A percentile compares a stretch with the other conserved stretches of the same genome.
Conservation (phyloP, 2,113 vertebrate species). For the Mohoua ochrocephala region DNA sequence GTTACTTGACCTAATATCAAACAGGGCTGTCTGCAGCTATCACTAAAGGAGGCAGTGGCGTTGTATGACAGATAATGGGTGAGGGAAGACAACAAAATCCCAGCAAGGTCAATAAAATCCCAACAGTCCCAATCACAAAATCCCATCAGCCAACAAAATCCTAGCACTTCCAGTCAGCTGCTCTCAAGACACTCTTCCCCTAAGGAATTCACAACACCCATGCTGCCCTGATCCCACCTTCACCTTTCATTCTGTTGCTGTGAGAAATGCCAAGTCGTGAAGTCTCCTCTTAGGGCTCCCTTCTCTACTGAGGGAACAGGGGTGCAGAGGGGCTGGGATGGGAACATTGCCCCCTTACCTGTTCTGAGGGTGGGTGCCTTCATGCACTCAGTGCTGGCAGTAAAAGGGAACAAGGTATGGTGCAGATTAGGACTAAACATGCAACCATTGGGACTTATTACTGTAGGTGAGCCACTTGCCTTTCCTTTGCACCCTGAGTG, state of each 20-base stretch:
- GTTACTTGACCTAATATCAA: neutral
- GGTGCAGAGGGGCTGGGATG: neutral
- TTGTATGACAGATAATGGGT: neutral
- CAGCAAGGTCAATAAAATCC: neutral
- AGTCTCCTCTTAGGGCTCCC: neutral
- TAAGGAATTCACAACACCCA: neutral
- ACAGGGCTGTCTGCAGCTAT: neutral
- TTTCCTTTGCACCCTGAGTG: neutral
- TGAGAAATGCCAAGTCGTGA: neutral
- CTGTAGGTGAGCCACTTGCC: neutral
- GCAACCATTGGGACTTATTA: neutral
- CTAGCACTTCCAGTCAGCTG: neutral
- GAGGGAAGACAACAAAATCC: neutral
- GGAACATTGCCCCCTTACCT: neutral
- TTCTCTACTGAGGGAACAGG: neutral
- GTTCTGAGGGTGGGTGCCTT: neutral
- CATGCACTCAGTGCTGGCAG: neutral
- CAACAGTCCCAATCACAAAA: neutral
- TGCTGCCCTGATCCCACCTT: neutral
- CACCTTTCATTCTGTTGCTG: neutral
- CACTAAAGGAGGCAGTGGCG: neutral
- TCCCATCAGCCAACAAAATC: neutral
- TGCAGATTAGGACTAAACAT: neutral
- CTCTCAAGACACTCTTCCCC: neutral
- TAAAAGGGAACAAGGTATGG: neutral